Evolutionary conservation across 1,140 invertebrate species (phyloP).

Genomic region (Lucilia sericata): DNA sequence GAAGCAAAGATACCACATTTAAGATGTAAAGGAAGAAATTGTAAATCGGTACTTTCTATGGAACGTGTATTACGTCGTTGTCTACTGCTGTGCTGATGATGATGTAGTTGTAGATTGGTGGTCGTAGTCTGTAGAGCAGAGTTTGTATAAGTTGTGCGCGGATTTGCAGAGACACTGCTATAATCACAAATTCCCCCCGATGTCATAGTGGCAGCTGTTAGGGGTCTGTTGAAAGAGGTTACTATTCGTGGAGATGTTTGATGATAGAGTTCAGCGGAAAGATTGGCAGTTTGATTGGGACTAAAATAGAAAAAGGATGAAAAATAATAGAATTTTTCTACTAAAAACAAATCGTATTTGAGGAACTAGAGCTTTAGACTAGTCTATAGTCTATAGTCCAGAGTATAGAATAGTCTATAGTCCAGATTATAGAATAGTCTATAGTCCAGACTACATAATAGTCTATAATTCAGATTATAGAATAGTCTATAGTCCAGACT

Average conservation of each 20-base stretch:
- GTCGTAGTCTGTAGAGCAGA: neutral
- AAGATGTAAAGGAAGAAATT: constrained; percentile 70
- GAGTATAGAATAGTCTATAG: no score
- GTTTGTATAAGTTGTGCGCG: neutral
- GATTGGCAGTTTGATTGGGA: constrained; percentile 37
- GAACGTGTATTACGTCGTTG: constrained; percentile 56
- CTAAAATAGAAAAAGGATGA: neutral
- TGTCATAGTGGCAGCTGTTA: neutral
- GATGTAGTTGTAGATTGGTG: constrained; percentile 42
- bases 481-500: no score
- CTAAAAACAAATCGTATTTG: no score
- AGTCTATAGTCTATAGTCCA: no score
- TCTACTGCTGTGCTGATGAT: neutral
- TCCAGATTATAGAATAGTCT: no score
- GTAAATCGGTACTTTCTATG: constrained; percentile 55
- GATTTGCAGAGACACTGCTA: neutral
- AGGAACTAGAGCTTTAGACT: no score
- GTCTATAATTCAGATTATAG: no score
- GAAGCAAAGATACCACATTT: constrained; percentile 78
- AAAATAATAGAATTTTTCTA: no score
- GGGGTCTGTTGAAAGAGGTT: neutral
- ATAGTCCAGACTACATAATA: no score
- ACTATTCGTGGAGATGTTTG: constrained; percentile 24
- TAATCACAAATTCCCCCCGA: neutral
- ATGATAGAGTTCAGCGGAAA: constrained; percentile 35